Evolutionary conservation across 2,888 invertebrate genomes (phyloP), one percentile per base, ranked within the genome.

Genomic region (Chalcis sispes): DNA sequence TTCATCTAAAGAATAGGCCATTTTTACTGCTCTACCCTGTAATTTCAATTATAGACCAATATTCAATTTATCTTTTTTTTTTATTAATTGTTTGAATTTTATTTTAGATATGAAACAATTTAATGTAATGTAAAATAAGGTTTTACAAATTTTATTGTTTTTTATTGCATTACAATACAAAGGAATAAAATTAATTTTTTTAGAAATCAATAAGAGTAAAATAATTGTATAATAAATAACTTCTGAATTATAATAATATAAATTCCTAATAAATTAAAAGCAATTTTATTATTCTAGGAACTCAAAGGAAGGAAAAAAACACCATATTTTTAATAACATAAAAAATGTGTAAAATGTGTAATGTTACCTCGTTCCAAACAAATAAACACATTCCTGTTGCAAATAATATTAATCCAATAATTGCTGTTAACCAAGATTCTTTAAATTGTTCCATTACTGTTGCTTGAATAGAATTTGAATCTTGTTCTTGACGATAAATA

Each of bases 311-410:
- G n/a, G n/a, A n/a, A n/a, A n/a, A 36, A 7, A 10, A 36, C 10
- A 36, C 36, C 36, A 36, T 7, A 36, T 36, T 7, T 27, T 27
- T 64, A 48, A 15, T 64, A 18, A 29, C 2, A n/a, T 29, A n/a
- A 15, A 48, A n/a, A 18, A 7, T 48, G 2, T 15, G 18, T 27
- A 8, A 27, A 7, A 36, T 36, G 42, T 15, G 40, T 66, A 69
- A n/a, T 40, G 29, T 42, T 90, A 95, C 96, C 92, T 97, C 97
- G 87, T 96, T 95, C 95, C 95, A 96, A 85, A 95, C 91, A 64
- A 96, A 89, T 25, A 96, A 90, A 83, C 92, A 93, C 80, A 92
- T 91, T 40, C 95, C 95, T 46, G 91, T 91, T 32, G 90, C 87
- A 85, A 94, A 93, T 56, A 95, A 89, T 67, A 92, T 84, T 46